These are phyloP conservation scores for Busseola fusca DNA, from an alignment of 2,888 invertebrate species.

Conservation along the genomic window DNA sequence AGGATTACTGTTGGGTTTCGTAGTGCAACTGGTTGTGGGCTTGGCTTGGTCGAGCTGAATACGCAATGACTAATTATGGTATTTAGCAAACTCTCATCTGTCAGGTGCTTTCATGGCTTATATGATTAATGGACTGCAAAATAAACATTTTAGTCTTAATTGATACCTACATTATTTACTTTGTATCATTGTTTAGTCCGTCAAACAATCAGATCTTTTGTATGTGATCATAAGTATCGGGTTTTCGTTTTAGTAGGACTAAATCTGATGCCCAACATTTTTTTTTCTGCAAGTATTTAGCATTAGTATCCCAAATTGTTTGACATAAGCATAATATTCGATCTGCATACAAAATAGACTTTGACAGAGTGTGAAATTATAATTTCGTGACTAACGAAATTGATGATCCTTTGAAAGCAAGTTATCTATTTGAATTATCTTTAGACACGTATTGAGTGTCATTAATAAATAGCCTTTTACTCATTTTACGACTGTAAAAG, in stretches of 20 bases:
- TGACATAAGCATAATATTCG: neutral
- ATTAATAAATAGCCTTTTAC: constrained; percentile 14
- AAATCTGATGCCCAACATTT: neutral
- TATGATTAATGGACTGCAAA: neutral
- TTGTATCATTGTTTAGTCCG: neutral
- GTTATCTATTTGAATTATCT: neutral
- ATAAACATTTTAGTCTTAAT: neutral
- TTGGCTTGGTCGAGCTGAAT: constrained; percentile 2
- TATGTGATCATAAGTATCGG: neutral
- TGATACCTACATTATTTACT: neutral
- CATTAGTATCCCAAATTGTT: neutral
- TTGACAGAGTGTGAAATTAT: neutral
- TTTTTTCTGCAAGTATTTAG: neutral
- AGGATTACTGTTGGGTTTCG: neutral
- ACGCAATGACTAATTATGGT: constrained; percentile 4
- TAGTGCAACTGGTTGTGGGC: constrained; percentile 8
- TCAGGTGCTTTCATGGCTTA: neutral
- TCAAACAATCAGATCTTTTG: neutral
- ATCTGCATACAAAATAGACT: neutral
- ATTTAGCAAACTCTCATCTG: neutral
- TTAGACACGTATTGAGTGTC: neutral
- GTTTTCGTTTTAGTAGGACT: neutral
- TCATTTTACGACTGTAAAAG: neutral
- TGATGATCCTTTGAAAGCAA: constrained; percentile 6
- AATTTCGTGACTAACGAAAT: constrained; percentile 2